Conservation (phyloP, 2,113 vertebrate genomes). For the Phrynosoma blainvillii region DNA sequence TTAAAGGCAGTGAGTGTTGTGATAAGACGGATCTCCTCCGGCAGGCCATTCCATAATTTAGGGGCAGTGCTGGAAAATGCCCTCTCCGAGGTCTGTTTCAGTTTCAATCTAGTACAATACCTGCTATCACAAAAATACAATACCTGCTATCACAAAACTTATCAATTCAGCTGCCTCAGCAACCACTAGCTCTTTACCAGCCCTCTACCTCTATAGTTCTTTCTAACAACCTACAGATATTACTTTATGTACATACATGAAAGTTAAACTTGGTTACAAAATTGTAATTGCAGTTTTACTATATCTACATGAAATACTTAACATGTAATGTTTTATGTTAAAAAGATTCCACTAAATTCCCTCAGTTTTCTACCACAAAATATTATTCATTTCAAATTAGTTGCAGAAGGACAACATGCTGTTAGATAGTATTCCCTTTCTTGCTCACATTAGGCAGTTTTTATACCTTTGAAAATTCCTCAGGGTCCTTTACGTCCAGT, state of each 20-base stretch:
- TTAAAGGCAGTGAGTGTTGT: too few relatives aligned
- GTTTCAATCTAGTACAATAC: too few relatives aligned
- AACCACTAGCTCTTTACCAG: too few relatives aligned
- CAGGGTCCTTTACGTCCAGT: slow-evolving; percentile 82
- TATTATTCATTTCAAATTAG: not conserved
- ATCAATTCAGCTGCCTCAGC: not conserved
- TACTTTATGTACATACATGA: not conserved
- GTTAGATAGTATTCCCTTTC: slow-evolving; percentile 22
- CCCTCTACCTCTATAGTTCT: not conserved
- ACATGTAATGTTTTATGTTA: not conserved
- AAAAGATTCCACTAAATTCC: not conserved
- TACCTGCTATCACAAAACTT: not conserved
- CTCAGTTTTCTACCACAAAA: not conserved
- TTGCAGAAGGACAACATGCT: not conserved
- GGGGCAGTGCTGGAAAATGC: too few relatives aligned
- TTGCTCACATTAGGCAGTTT: slow-evolving; percentile 9
- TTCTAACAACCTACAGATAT: not conserved
- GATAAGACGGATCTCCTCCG: too few relatives aligned
- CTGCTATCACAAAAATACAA: too few relatives aligned
- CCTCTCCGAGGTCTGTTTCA: too few relatives aligned
- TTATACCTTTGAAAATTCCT: slow-evolving; percentile 88
- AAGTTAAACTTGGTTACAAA: not conserved
- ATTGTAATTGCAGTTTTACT: slow-evolving; percentile 11
- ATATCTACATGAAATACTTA: not conserved
- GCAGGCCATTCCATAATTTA: too few relatives aligned